Percentiles rank a stretch among this genome's conserved stretches.
phyloP scores from a whole-genome alignment of 2,797 vertebrate species.

The Bradypus variegatus region DNA sequence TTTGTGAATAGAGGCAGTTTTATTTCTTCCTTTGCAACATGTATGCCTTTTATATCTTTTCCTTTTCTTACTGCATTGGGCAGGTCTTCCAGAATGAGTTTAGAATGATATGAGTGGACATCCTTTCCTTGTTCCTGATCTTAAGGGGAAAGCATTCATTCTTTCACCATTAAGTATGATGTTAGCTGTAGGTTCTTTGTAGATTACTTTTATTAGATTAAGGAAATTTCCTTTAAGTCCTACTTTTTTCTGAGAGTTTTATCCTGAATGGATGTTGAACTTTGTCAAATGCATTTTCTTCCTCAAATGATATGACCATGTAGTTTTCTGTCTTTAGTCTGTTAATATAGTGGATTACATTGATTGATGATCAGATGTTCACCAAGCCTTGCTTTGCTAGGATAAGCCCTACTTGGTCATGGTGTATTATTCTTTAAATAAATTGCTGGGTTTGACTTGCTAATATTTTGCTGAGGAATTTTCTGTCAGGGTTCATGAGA shows the following conservation, averaged over 20 bases:
- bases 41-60: neutral
- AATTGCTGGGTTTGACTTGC: neutral
- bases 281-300: constrained; percentile 10
- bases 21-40: neutral
- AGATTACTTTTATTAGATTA: neutral
- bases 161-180: neutral
- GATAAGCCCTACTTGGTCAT: neutral
- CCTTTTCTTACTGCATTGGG: neutral
- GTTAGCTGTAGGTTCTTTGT: neutral
- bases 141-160: neutral
- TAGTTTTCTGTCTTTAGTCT: neutral
- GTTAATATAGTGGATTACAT: neutral
- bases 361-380: neutral
- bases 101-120: neutral
- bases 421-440: neutral
- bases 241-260: neutral
- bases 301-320: neutral
- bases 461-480: neutral
- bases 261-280: neutral
- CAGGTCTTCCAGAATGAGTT: neutral
- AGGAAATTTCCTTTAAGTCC: neutral
- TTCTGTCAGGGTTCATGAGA: neutral
- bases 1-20: neutral
- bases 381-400: neutral
- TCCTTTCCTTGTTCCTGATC: neutral